Base-by-base conservation (phyloP, 2,888 invertebrate genomes). In the Thymelicus acteon region DNA sequence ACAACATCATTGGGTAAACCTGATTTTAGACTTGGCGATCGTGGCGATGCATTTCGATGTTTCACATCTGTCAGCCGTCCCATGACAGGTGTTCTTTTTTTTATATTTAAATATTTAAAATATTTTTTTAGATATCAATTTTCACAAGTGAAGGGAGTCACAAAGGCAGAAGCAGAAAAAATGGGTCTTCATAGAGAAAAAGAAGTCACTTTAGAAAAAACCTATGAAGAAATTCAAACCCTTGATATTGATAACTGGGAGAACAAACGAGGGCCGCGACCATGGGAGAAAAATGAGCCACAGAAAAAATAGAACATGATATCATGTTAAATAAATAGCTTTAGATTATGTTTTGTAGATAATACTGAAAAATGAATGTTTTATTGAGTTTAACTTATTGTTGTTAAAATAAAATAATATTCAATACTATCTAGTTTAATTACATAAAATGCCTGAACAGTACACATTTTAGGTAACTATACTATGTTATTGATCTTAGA, bases 161-260 rank as follows among this genome's bases (percentile, higher is more conserved):
- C 88, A 69, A 95, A 94, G 72, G 96, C 96, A 73, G 95, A 97
- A 82, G 94, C 96, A 65, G 94, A 96, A 77, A 95, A 96, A 84
- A 81, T 91, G 82, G 97, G 97, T 2, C 91, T 97, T 12, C 96
- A 96, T 78, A 94, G 95, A 80, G 90, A 94, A 0, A 94, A 94
- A 60, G 95, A 96, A 81, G 96, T 96, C 0, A 96, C 97, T 0
- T 83, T 98, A 75, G 97, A 98, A 87, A 88, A 91, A 49, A 95
- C 96, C 77, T 97, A 95, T 91, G 96, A 97, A 76, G 96, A 96
- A 87, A 93, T 97, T 3, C 94, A 97, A 85, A 86, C 94, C 68
- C 86, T 96, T 52, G 96, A 98, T 84, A 95, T 97, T 76, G 96
- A 97, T 75, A 95, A 96, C 78, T 98, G 98, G 98, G 95, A 97